Evolutionary conservation across 2,113 vertebrate species (phyloP), one percentile per base, ranked within the genome.

Genomic region (Dipodomys stephensi): DNA sequence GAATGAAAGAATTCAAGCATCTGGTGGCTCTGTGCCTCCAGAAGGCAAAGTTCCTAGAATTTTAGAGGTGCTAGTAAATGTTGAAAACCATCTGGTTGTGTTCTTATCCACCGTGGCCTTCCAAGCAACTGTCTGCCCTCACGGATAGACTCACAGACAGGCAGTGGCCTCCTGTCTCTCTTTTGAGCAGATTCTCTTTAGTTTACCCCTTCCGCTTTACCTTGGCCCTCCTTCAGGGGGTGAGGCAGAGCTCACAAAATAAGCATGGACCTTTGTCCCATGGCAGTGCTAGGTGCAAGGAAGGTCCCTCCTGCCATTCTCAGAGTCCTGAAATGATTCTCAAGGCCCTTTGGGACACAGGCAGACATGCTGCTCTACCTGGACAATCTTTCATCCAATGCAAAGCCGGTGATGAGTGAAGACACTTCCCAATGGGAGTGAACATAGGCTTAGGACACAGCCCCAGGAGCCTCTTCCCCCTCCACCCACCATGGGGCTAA

Each of bases 361-460:
- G 18, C 67, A 30, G 18, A 72, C 0, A 25, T 12, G 19, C 46
- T 19, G 62, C 20, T 11, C 8, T 11, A 35, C 27, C 69, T 71
- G 12, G 67, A 80, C 18, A 82, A 79, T n/a, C 35, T 39, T 46
- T 76, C 27, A 27, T 68, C 35, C 62, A 67, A 57, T 15, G 25
- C 57, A 72, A 46, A 46, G 64, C 30, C 32, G 79, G 53, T 76
- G 62, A 79, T 39, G 46, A 67, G 18, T 80, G 35, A 96, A 85
- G 92, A 68, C 62, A 92, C 49, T 95, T 97, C 46, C 86, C 85
- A 0, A 25, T 60, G 39, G 84, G 92, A 92, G 6, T 62, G 92
- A 92, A 96, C 27, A 35, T 83, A 94, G 87, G 80, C 82, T 83
- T 27, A 72, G 91, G 35, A 69, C 84, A 76, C 69, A 90, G 90